Evolutionary conservation across 2,888 invertebrate genomes (phyloP).

Genomic region (Dendrolimus houi): DNA sequence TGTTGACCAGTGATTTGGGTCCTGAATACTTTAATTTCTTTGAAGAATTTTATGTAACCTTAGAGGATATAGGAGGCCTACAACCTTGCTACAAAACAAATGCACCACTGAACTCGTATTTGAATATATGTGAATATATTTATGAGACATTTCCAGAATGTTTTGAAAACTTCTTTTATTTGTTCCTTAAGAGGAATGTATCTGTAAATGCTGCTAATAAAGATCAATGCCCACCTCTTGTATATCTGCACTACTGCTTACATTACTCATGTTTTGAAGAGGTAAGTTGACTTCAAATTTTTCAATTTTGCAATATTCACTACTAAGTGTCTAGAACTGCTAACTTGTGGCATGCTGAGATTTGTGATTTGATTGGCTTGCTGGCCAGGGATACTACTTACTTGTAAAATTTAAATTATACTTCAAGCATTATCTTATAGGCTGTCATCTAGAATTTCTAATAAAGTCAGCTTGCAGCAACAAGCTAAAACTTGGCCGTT

Average conservation of each 20-base stretch:
- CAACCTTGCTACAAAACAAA: slow-evolving; percentile 38
- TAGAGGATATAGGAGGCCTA: slow-evolving; percentile 38
- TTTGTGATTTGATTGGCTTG: too few relatives aligned
- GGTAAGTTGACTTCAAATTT: slow-evolving; percentile 32
- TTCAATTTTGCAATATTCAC: background rate
- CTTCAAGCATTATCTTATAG: too few relatives aligned
- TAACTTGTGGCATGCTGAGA: too few relatives aligned
- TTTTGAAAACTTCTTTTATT: slow-evolving; percentile 51
- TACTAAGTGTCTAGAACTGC: too few relatives aligned
- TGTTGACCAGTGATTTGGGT: slow-evolving; percentile 52
- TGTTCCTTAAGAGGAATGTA: slow-evolving; percentile 56
- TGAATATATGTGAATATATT: slow-evolving; percentile 62
- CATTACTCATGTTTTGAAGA: slow-evolving; percentile 46
- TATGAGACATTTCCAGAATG: slow-evolving; percentile 44
- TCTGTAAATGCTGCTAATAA: slow-evolving; percentile 46
- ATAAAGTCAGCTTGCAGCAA: too few relatives aligned
- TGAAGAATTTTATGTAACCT: slow-evolving; percentile 37
- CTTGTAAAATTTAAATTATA: too few relatives aligned
- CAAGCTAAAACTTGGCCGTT: too few relatives aligned
- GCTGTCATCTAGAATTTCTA: too few relatives aligned
- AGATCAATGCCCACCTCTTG: slow-evolving; percentile 63
- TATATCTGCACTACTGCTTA: slow-evolving; percentile 52
- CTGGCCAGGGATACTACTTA: too few relatives aligned
- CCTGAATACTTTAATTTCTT: slow-evolving; percentile 54
- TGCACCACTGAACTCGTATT: slow-evolving; percentile 54